These are phyloP conservation scores for Cossypha dichroa DNA, from an alignment of 2,797 vertebrate genomes.

Conservation along the genomic window DNA sequence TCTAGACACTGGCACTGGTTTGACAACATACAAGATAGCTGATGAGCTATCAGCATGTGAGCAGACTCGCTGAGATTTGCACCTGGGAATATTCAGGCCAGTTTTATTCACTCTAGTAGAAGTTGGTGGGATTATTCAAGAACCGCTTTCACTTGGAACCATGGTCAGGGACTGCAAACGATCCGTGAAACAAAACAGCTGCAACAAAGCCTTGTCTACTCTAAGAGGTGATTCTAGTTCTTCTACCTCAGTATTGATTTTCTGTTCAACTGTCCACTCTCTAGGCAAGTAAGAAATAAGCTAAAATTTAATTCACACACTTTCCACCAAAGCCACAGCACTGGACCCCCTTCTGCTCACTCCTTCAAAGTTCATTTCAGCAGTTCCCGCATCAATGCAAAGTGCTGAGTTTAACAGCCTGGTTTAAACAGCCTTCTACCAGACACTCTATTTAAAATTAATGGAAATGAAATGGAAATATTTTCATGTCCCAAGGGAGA, in stretches of 20 bases:
- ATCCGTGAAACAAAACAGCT: neutral
- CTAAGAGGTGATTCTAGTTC: neutral
- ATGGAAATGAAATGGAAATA: conserved; percentile 51
- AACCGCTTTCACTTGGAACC: neutral
- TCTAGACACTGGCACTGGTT: neutral
- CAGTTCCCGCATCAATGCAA: neutral
- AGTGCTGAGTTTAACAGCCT: neutral
- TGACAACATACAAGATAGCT: accelerated
- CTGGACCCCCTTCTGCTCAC: neutral
- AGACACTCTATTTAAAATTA: neutral
- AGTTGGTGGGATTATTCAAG: neutral
- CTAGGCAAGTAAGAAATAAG: neutral
- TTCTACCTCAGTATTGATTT: neutral
- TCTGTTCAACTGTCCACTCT: neutral
- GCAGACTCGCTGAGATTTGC: neutral
- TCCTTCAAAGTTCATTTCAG: neutral
- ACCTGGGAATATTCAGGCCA: neutral
- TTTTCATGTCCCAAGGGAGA: neutral
- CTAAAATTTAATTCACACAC: neutral
- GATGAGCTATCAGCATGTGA: neutral
- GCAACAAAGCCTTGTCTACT: neutral
- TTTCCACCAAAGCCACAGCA: neutral
- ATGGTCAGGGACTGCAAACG: accelerated
- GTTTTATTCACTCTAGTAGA: neutral
- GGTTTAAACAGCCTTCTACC: neutral